Evolutionary conservation across 2,113 vertebrate genomes (phyloP), one percentile per base, ranked within the genome.

Genomic region (Nerophis ophidion): DNA sequence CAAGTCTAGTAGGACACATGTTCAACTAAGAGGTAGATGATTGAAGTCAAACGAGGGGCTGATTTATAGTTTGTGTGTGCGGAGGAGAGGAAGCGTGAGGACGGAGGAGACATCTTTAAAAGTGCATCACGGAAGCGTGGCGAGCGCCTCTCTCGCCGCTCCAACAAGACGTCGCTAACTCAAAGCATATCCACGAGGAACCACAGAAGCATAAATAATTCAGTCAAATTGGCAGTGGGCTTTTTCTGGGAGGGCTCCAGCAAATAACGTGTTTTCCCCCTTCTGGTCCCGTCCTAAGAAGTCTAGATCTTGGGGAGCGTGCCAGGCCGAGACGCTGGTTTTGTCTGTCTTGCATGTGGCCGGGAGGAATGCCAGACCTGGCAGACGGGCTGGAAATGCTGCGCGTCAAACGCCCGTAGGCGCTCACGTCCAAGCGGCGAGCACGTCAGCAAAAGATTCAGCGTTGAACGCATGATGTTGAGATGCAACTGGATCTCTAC

Each of bases 141-240:
- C 61, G 60, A 65, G 53, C 68, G 56, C 45, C 16, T 75, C 48
- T 67, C 36, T 54, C n/a, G n/a, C 8, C 44, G 55, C 54, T 49
- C 58, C 68, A 81, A 77, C 61, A 65, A 74, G 74, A 85, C 72
- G 50, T 75, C 63, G 60, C 64, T 84, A 86, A 89, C 84, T 84
- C 66, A 80, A 89, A 86, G 75, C 87, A 88, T 83, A 75, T 79
- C 76, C 54, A 74, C 83, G 72, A 79, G 70, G 74, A 76, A 88
- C 87, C 88, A 83, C 89, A 89, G 76, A 81, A 84, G 85, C 83
- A 82, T 90, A 85, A 91, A 89, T 90, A 90, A 86, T 86, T 89
- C 77, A 87, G 84, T 88, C 84, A 88, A 88, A 88, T 80, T 65
- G 63, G 80, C 77, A 71, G 80, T 59, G 77, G 56, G 35, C 4